Percentiles rank a stretch among this genome's conserved stretches.
Conservation (phyloP, 2,888 invertebrate species). For the Meliscaeva auricollis region DNA sequence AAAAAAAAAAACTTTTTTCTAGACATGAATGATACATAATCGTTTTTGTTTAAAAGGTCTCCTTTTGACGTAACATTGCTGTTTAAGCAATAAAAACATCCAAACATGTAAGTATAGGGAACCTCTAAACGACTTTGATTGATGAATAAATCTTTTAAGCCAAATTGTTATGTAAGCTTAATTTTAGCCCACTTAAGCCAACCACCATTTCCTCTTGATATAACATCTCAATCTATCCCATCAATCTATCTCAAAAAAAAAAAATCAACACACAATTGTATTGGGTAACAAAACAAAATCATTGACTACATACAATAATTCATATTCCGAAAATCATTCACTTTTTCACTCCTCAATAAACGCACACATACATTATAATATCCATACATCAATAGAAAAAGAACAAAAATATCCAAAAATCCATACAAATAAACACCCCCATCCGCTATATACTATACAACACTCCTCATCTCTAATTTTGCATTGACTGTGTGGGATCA, state of each 20-base stretch:
- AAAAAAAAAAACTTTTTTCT: background rate
- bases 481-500: constrained; percentile 48
- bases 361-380: background rate
- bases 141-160: constrained; percentile 60
- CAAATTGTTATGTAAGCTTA: constrained; percentile 58
- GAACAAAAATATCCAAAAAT: constrained; percentile 31
- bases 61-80: background rate
- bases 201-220: constrained; percentile 6
- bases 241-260: constrained; percentile 35
- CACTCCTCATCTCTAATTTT: constrained; percentile 40
- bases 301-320: constrained; percentile 60
- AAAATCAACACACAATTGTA: constrained; percentile 30
- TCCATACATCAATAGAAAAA: background rate
- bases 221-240: constrained; percentile 23
- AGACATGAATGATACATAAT: constrained; percentile 7
- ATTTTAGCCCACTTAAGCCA: constrained; percentile 34
- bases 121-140: constrained; percentile 13
- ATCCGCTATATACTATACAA: background rate
- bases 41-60: constrained; percentile 8
- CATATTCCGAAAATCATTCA: constrained; percentile 68
- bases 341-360: constrained; percentile 39
- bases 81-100: constrained; percentile 27
- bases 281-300: constrained; percentile 46
- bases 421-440: constrained; percentile 11
- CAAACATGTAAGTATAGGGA: background rate